Evolutionary conservation across 2,888 invertebrate genomes (phyloP).

Genomic region (Eupithecia vulgata): DNA sequence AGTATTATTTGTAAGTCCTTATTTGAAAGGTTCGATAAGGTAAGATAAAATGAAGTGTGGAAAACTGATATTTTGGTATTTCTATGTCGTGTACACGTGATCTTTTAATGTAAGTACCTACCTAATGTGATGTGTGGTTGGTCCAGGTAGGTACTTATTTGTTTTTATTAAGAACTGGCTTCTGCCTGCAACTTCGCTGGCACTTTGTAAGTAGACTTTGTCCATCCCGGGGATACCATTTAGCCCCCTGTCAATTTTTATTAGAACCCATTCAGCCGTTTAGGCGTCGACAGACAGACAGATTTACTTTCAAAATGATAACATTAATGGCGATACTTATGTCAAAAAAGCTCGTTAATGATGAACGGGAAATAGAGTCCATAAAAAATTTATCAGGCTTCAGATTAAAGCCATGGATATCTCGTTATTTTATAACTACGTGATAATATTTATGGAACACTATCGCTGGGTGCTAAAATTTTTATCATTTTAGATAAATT

Average conservation of each 20-base stretch:
- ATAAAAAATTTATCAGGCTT: constrained; percentile 64
- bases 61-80: neutral
- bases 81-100: neutral
- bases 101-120: neutral
- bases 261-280: no score
- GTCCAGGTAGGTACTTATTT: no score
- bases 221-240: no score
- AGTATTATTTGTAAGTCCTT: neutral
- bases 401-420: neutral
- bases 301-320: no score
- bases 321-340: no score
- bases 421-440: neutral
- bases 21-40: neutral
- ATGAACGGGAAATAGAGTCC: constrained; percentile 69
- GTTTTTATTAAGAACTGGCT: no score
- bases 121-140: no score
- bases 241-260: no score
- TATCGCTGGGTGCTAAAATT: constrained; percentile 4
- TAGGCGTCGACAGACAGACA: no score
- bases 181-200: no score
- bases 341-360: neutral
- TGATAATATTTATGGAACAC: neutral
- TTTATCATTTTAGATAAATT: neutral
- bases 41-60: neutral
- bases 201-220: no score